Evolutionary conservation across 2,888 invertebrate species (phyloP), one percentile per base, ranked within the genome.

Genomic region (Anodontia alba): DNA sequence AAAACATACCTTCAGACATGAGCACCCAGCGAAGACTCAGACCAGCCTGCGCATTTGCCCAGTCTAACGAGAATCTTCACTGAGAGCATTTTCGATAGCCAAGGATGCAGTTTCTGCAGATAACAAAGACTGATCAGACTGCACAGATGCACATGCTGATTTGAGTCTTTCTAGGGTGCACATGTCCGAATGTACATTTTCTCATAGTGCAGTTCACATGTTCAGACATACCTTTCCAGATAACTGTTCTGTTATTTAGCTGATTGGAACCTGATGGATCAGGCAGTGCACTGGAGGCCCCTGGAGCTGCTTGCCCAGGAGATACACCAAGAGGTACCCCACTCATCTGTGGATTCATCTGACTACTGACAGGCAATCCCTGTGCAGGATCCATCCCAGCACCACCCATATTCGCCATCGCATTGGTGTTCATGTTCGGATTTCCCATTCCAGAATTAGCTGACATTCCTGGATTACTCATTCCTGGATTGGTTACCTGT

Each of bases 201-300:
- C n/a, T n/a, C n/a, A n/a, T n/a, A n/a, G n/a, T n/a, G n/a, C n/a
- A n/a, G n/a, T n/a, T n/a, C n/a, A n/a, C n/a, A n/a, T 38, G 38
- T 38, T 38, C n/a, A 12, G 46, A 46, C 17, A 3, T 81, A 89
- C 89, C 90, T 82, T 77, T 86, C 90, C 90, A 90, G 23, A 90
- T 89, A 17, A 89, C 87, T 36, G 87, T 89, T 43, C 88, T 87
- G 76, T 86, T 87, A 72, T 86, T 86, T 46, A 86, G 76, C 12
- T 77, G 83, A 51, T 78, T 74, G 0, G 78, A 36, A 17, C 72
- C 78, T 31, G 54, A 69, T n/a, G 78, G 73, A 31, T 78, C 80
- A 20, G 80, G 76, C 33, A 62, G 12, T 5, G 33, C 23, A 26
- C 79, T 79, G 3, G 74, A 75, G 29, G 81, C 77, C 5, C 43